Evolutionary conservation across 2,888 invertebrate species (phyloP).

Genomic region (Papilio protenor): DNA sequence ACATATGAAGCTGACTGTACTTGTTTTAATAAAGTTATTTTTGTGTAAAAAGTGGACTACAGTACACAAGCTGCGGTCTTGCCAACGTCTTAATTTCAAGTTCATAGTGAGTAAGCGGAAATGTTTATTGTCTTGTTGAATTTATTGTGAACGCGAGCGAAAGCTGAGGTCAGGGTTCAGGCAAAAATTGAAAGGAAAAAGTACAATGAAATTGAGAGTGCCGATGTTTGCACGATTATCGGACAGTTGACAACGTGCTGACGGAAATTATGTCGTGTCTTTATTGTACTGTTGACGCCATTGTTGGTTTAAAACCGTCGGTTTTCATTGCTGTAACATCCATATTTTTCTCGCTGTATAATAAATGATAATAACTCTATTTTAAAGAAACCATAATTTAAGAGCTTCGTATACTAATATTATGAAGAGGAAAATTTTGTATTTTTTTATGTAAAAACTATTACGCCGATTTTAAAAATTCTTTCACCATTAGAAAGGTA

Average conservation of each 20-base stretch:
- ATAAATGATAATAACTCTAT: no score
- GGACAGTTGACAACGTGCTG: constrained; percentile 20
- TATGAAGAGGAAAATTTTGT: no score
- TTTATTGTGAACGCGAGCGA: constrained; percentile 58
- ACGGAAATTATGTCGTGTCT: constrained; percentile 13
- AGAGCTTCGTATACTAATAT: no score
- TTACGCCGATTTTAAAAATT: no score
- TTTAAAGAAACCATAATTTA: no score
- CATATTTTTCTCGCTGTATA: no score
- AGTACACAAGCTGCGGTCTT: neutral
- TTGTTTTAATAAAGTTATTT: neutral
- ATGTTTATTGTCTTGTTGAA: constrained; percentile 56
- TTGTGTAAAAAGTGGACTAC: constrained; percentile 1
- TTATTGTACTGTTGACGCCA: constrained; percentile 28
- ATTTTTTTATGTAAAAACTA: no score
- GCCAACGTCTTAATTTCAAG: constrained; percentile 57
- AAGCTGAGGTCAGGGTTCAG: constrained; percentile 71
- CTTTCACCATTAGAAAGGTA: no score
- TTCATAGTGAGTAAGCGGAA: constrained; percentile 68
- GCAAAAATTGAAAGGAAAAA: constrained; percentile 47
- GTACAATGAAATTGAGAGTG: constrained; percentile 49
- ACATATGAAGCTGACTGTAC: neutral
- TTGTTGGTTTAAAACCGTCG: neutral
- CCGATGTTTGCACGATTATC: constrained; percentile 26
- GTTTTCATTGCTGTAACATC: neutral